Percentiles rank a stretch among this genome's conserved stretches.
Evolutionary conservation across 2,113 vertebrate species (phyloP).

Genomic region (Tringa solitaria): DNA sequence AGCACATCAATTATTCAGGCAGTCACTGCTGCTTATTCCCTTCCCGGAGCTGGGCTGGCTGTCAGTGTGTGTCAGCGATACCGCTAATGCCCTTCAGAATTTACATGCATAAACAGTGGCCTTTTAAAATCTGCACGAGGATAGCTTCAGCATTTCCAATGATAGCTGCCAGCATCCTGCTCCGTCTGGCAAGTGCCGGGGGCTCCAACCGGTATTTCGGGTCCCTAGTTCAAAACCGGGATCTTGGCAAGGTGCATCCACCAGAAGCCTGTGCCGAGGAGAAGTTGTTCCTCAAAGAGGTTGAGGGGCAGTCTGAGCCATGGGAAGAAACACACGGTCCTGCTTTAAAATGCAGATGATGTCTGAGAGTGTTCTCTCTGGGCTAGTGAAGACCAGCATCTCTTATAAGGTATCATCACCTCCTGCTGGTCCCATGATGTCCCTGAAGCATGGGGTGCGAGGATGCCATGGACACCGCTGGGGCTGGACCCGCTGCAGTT

Average conservation of each 20-base stretch:
- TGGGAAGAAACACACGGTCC: not conserved
- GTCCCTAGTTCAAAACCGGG: not conserved
- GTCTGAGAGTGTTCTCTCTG: not conserved
- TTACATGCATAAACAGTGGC: slow-evolving; percentile 64
- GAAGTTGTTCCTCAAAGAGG: not conserved
- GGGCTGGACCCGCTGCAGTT: not conserved
- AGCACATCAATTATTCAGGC: slow-evolving; percentile 71
- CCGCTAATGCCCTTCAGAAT: slow-evolving; percentile 72
- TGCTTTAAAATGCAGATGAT: not conserved
- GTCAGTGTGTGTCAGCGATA: slow-evolving; percentile 70
- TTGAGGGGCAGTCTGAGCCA: rapidly evolving
- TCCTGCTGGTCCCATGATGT: not conserved
- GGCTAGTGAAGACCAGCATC: not conserved
- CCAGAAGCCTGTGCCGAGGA: not conserved
- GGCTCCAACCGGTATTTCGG: not conserved
- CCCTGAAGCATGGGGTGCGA: rapidly evolving
- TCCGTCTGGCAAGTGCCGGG: rapidly evolving
- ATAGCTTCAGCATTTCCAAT: slow-evolving; percentile 8
- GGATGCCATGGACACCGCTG: not conserved
- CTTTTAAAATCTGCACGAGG: slow-evolving; percentile 64
- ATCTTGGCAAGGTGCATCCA: not conserved
- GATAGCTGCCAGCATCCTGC: slow-evolving; percentile 10
- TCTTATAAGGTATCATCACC: not conserved
- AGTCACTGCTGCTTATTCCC: slow-evolving; percentile 53
- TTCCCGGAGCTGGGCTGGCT: slow-evolving; percentile 64